Base-by-base conservation (phyloP, 2,113 vertebrate genomes). In the Centropus bengalensis region DNA sequence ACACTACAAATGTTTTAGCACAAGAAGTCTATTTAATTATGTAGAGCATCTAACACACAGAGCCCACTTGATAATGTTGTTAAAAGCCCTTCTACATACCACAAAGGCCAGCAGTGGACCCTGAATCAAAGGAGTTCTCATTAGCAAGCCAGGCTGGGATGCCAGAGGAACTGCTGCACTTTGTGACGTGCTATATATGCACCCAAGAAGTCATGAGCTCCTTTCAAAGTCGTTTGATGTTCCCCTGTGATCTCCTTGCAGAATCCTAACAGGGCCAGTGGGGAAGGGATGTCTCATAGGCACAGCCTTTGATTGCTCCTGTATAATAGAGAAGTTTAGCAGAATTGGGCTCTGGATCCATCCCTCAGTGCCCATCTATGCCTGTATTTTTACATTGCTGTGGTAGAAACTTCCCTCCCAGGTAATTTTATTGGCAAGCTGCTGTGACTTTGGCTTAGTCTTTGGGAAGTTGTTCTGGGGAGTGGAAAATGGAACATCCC, bases 401-500 rank as follows among this genome's bases (percentile, higher is more conserved):
- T 23, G 54, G 27, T 42, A 93, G 42, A 76, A 30, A 52, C 56
- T 91, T 30, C 27, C 28, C 24, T 77, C 49, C 55, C 20, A 93
- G 91, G 93, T 95, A 82, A 88, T 81, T 88, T 91, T 47, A n/a
- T 67, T 49, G 83, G 80, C 69, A 90, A 95, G 66, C 86, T 84
- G 60, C 1, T 1, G 69, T 93, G 94, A 94, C 93, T 96, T 97
- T 96, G 95, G 56, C 66, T 90, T 79, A 78, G 90, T 91, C 95
- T 96, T 96, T 96, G 94, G 85, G 69, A 97, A 93, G 83, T 94
- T 77, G 59, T 80, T 92, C 74, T 63, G 76, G 80, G 30, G 66
- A 84, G 36, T 33, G 40, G 62, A 86, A 96, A 93, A 82, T 89
- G 82, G 87, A 96, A 78, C 71, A 91, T 90, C 93, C 82, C 86